Percentiles rank a stretch among this genome's conserved stretches.
Conservation (phyloP, 2,113 vertebrate genomes). For the Ellobius talpinus region DNA sequence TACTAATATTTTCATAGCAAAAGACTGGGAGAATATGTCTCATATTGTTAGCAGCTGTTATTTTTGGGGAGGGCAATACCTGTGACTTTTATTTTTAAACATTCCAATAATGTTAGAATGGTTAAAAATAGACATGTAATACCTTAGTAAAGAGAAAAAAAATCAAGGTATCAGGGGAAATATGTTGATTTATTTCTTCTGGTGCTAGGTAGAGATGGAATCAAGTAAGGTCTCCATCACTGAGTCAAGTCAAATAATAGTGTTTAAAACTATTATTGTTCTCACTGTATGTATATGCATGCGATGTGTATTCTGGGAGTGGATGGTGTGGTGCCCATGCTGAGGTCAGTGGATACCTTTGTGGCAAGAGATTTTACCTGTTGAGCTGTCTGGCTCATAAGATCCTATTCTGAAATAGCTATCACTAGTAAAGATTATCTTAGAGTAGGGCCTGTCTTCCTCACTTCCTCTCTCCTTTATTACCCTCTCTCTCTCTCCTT, state of each 20-base stretch:
- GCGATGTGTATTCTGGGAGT: background rate
- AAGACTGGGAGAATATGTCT: slow-evolving; percentile 78
- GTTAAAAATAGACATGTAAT: slow-evolving; percentile 75
- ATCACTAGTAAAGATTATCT: background rate
- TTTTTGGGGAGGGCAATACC: slow-evolving; percentile 74
- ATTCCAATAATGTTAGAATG: slow-evolving; percentile 68
- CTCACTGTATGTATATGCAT: background rate
- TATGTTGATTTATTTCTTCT: background rate
- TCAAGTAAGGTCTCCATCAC: background rate
- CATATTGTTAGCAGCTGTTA: slow-evolving; percentile 81
- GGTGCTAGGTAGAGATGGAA: background rate
- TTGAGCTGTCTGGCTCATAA: background rate
- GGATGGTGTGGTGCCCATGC: too few species aligned
- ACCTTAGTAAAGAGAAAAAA: slow-evolving; percentile 67
- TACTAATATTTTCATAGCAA: slow-evolving; percentile 75
- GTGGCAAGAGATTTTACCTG: background rate
- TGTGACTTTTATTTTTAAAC: slow-evolving; percentile 80
- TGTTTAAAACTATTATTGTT: background rate
- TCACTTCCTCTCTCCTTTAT: background rate
- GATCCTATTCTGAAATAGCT: background rate
- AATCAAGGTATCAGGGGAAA: background rate
- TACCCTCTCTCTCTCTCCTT: background rate
- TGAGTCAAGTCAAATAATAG: background rate
- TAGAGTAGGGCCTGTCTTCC: background rate
- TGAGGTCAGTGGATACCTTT: background rate